These are phyloP conservation scores for Gallinago jamesoni DNA, from an alignment of 2,113 vertebrate species.

Conservation along the genomic window DNA sequence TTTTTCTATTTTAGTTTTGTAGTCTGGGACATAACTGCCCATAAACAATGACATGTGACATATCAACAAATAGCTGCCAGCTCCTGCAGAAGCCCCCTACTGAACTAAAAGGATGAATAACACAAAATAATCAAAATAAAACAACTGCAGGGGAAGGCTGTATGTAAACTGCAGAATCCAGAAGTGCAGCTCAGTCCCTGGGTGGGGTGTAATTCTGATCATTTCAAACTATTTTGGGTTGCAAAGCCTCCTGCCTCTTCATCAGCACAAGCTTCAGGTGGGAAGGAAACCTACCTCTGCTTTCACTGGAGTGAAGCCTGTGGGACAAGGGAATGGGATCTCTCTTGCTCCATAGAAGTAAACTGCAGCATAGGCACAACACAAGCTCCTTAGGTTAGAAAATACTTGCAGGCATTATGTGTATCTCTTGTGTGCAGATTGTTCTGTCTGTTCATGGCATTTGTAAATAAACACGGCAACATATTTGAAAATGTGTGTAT, in stretches of 20 bases:
- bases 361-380: not conserved
- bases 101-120: not conserved
- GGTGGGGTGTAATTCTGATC: not conserved
- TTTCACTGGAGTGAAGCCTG: not conserved
- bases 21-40: not conserved
- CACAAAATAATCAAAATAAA: not conserved
- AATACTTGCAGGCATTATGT: not conserved
- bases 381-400: not conserved
- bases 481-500: not conserved
- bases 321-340: rapidly evolving
- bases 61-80: not conserved
- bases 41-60: not conserved
- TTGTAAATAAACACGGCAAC: not conserved
- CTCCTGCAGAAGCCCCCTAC: not conserved
- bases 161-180: not conserved
- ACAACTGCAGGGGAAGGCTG: not conserved
- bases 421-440: rapidly evolving
- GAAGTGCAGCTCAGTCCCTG: not conserved
- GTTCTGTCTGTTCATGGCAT: not conserved
- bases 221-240: not conserved
- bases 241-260: not conserved
- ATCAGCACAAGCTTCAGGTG: not conserved
- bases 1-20: not conserved
- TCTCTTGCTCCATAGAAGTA: not conserved
- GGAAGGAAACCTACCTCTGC: not conserved